These are phyloP conservation scores for Spialia ferax DNA, from an alignment of 2,888 invertebrate genomes.

Conservation along the genomic window DNA sequence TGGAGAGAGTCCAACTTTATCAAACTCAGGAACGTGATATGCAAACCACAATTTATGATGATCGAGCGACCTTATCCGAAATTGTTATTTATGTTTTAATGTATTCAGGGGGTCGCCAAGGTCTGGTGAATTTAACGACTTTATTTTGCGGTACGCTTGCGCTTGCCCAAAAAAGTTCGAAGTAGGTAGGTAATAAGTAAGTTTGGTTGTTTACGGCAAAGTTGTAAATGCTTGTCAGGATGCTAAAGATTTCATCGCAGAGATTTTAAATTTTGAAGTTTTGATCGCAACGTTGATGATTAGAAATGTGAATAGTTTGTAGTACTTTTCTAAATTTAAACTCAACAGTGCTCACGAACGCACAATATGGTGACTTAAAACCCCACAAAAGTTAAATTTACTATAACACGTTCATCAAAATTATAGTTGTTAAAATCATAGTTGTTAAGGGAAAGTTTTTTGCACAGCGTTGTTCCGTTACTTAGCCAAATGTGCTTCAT, in stretches of 20 bases:
- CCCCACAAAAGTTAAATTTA: too few species aligned
- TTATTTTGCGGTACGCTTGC: slow-evolving; percentile 23
- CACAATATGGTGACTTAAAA: too few species aligned
- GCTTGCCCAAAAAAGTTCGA: slow-evolving; percentile 14
- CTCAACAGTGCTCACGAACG: too few species aligned
- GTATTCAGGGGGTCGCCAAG: slow-evolving; percentile 32
- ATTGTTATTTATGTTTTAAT: slow-evolving; percentile 38
- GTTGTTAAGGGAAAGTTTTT: too few species aligned
- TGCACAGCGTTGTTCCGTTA: too few species aligned
- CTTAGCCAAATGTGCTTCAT: too few species aligned
- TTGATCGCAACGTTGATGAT: too few species aligned
- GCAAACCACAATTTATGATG: slow-evolving; percentile 37
- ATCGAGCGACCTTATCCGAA: slow-evolving; percentile 25
- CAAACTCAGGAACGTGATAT: slow-evolving; percentile 25
- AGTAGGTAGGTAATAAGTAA: slow-evolving; percentile 5
- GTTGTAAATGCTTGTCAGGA: not conserved
- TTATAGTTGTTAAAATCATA: too few species aligned
- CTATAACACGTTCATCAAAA: too few species aligned
- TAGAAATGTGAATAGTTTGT: too few species aligned
- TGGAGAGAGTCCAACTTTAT: slow-evolving; percentile 27
- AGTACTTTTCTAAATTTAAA: too few species aligned
- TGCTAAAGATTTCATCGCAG: not conserved
- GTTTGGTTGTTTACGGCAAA: not conserved
- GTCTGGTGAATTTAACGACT: slow-evolving; percentile 17
- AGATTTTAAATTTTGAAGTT: not conserved